These are phyloP conservation scores for Stramonita haemastoma DNA, from an alignment of 2,888 invertebrate species.

Conservation along the genomic window DNA sequence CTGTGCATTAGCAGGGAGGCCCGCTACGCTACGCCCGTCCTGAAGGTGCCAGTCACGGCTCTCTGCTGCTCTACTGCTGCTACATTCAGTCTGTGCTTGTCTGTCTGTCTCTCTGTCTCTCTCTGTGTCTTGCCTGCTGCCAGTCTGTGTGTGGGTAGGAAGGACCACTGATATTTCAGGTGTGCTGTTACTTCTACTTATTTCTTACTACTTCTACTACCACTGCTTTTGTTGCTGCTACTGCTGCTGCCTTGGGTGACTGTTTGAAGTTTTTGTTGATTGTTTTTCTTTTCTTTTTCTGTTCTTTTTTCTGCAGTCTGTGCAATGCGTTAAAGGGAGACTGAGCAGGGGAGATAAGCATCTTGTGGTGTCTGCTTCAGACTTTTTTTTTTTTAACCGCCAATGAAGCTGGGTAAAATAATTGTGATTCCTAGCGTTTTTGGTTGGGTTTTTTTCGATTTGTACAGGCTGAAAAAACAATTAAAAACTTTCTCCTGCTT, in stretches of 20 bases:
- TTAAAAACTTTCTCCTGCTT: too few relatives aligned
- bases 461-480: too few relatives aligned
- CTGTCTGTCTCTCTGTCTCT: neutral
- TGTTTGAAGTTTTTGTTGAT: neutral
- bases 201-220: too few relatives aligned
- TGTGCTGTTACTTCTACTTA: neutral
- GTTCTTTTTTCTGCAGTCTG: neutral
- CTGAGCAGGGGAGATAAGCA: too few relatives aligned
- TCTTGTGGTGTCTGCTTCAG: too few relatives aligned
- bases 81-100: neutral
- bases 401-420: too few relatives aligned
- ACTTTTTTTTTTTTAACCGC: too few relatives aligned
- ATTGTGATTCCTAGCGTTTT: too few relatives aligned
- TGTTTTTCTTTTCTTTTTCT: neutral
- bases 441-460: too few relatives aligned
- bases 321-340: too few relatives aligned
- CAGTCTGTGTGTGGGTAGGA: neutral
- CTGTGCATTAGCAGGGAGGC: neutral
- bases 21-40: neutral
- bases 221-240: too few relatives aligned
- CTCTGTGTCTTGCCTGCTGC: neutral
- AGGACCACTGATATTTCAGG: neutral
- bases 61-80: neutral
- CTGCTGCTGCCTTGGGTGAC: too few relatives aligned
- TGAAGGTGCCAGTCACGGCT: slow-evolving; percentile 30